Evolutionary conservation across 2,113 vertebrate species (phyloP), one percentile per base, ranked within the genome.

Genomic region (Thamnaconus septentrionalis): DNA sequence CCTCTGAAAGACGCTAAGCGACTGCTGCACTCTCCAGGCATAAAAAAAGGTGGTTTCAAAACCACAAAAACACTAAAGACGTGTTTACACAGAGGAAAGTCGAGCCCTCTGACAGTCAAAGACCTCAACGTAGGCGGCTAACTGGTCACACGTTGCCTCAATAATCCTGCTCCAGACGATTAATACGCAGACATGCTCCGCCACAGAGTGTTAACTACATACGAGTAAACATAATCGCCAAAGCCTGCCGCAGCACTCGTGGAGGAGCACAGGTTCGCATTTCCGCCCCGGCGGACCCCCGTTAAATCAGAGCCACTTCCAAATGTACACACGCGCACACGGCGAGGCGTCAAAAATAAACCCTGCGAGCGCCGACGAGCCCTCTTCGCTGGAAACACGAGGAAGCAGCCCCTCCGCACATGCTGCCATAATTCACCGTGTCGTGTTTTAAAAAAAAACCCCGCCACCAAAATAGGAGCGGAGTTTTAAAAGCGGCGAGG

Each of bases 291-390:
- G 31, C 70, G 8, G 8, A 6, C 9, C 9, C 8, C 73, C 64
- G 59, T 73, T 59, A 1, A 47, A 72, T 64, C 52, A 62, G 81
- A 72, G 69, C 71, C 64, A 49, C 64, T 64, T 76, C 61, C 72
- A 71, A 75, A 76, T 69, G 73, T 54, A 60, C 7, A 75, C 66
- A 53, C 57, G 60, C 66, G 75, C 18, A 31, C 18, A 31, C 66
- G 75, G 82, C 66, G 71, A 61, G 53, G 69, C 53, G 58, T 63
- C 75, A 51, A 67, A 85, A 85, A 87, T 81, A 87, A 71, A 79
- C 52, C 45, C 11, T 31, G 60, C 45, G n/a, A 39, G 51, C 59
- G 7, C 41, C 1, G 42, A 49, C 61, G 4, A 40, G 60, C 44
- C 54, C 67, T 57, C 66, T 66, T 58, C 64, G 41, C 39, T 4